phyloP scores from a whole-genome alignment of 2,888 invertebrate genomes.

The Flexamia atlantica region DNA sequence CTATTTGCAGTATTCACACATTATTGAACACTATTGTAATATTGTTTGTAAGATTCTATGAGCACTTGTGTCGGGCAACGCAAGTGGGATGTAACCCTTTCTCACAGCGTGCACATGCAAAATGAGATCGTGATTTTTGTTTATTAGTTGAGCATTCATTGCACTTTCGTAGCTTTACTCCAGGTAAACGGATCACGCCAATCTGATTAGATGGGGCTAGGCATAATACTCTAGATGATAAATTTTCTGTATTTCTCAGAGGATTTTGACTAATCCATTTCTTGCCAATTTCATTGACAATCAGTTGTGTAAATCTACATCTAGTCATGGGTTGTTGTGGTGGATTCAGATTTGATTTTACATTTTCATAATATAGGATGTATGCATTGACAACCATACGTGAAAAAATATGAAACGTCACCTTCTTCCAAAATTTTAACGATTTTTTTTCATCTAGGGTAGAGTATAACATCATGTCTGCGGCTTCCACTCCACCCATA shows the following conservation, averaged over 20 bases:
- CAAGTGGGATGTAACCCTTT: not conserved
- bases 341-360: not conserved
- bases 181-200: not conserved
- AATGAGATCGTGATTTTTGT: not conserved
- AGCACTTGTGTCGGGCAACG: not conserved
- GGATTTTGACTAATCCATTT: not conserved
- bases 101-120: not conserved
- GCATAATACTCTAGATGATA: not conserved
- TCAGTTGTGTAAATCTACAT: no score
- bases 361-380: not conserved
- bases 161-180: not conserved
- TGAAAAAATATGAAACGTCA: not conserved
- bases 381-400: no score
- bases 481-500: not conserved
- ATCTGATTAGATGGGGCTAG: not conserved
- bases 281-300: not conserved
- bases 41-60: no score
- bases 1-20: no score
- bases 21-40: no score
- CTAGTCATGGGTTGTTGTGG: not conserved
- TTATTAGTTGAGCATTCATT: not conserved
- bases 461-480: conserved; percentile 7
- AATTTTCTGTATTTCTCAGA: not conserved
- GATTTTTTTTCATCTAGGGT: not conserved
- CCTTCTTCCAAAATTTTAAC: not conserved